phyloP scores from a whole-genome alignment of 2,888 invertebrate genomes.

The Pegoplata infirma region DNA sequence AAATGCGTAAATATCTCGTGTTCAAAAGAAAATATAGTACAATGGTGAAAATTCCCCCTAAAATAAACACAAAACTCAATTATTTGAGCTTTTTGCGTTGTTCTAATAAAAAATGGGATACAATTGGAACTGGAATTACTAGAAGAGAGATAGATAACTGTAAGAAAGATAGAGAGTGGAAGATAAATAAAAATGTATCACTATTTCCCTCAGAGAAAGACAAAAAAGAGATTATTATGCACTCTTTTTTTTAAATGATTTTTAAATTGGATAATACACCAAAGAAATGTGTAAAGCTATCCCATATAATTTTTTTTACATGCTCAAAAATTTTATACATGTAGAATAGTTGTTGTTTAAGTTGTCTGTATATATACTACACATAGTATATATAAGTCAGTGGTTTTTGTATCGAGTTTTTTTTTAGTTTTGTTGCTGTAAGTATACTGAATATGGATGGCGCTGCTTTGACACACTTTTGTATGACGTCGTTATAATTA shows the following conservation, averaged over 20 bases:
- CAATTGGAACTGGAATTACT: no score
- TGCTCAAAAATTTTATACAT: not conserved
- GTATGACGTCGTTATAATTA: conserved; percentile 73
- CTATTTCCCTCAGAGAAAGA: not conserved
- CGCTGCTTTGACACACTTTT: conserved; percentile 74
- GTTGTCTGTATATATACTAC: conserved; percentile 9
- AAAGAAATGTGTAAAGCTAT: not conserved
- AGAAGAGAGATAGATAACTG: no score
- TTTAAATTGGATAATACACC: not conserved
- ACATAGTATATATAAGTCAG: conserved; percentile 49
- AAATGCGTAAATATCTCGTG: not conserved
- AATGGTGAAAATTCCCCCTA: not conserved
- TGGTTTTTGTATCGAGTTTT: conserved; percentile 39
- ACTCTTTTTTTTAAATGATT: not conserved
- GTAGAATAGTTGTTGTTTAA: not conserved
- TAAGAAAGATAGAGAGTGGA: not conserved
- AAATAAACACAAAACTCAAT: not conserved
- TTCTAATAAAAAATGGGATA: not conserved
- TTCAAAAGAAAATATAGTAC: not conserved
- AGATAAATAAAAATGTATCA: not conserved
- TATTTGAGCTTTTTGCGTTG: not conserved
- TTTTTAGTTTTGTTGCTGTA: conserved; percentile 45
- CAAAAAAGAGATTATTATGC: not conserved
- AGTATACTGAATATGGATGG: conserved; percentile 29
- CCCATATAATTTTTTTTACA: not conserved